These are phyloP conservation scores for Tethya wilhelma DNA, from an alignment of 37 sponge, comb jelly and placozoan genomes.

Conservation along the genomic window DNA sequence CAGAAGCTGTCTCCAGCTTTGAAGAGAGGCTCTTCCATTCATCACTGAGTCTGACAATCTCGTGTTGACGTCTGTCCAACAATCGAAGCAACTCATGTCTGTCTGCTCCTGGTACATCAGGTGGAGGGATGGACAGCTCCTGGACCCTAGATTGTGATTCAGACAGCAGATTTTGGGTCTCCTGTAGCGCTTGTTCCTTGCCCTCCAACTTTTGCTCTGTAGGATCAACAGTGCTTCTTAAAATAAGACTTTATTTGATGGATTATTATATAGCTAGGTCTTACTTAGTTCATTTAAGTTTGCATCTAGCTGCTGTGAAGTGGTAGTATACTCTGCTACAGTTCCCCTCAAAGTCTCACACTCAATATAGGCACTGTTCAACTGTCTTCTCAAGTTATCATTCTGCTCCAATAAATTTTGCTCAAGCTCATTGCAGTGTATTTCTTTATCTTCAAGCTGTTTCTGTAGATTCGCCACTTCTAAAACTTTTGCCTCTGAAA, in stretches of 20 bases:
- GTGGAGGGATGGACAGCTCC: constrained; percentile 55
- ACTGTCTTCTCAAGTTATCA: too few relatives aligned
- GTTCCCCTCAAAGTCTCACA: too few relatives aligned
- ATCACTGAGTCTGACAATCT: constrained; percentile 52
- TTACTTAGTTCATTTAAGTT: too few relatives aligned
- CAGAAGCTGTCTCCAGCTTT: constrained; percentile 39
- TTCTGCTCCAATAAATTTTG: too few relatives aligned
- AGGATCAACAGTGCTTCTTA: too few relatives aligned
- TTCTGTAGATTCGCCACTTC: neutral
- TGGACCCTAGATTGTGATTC: constrained; percentile 28
- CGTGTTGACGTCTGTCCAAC: constrained; percentile 71
- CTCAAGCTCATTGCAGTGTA: neutral
- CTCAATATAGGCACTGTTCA: too few relatives aligned
- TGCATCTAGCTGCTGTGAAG: too few relatives aligned
- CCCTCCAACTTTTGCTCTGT: too few relatives aligned
- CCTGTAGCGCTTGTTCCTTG: too few relatives aligned
- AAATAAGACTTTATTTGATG: too few relatives aligned
- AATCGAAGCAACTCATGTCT: constrained; percentile 73
- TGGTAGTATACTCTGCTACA: too few relatives aligned
- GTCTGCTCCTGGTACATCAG: constrained; percentile 76
- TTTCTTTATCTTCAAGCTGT: neutral
- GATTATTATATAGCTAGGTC: too few relatives aligned
- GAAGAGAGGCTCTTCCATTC: constrained; percentile 63
- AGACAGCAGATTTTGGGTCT: neutral
- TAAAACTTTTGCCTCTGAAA: neutral